phyloP scores from a whole-genome alignment of 2,797 vertebrate genomes.

The Sebastes melanostomus region DNA sequence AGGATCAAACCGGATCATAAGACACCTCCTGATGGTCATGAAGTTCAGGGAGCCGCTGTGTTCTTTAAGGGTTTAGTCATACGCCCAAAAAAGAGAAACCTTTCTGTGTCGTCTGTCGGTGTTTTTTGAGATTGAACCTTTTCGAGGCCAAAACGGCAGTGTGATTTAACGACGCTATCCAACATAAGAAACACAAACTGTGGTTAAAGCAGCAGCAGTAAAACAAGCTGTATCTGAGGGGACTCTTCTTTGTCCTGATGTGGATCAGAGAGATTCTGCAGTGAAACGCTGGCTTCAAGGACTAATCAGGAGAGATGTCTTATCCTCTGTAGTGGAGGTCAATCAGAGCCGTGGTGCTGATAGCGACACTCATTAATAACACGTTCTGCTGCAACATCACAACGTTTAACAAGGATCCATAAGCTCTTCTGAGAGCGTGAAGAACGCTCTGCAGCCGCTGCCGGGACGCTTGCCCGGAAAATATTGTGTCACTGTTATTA shows the following conservation, averaged over 20 bases:
- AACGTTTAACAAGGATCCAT: slow-evolving; percentile 48
- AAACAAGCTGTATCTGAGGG: neutral
- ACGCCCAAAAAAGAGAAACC: too few species aligned
- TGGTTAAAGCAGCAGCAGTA: neutral
- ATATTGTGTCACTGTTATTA: slow-evolving; percentile 80
- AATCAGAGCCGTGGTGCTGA: neutral
- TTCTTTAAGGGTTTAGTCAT: too few species aligned
- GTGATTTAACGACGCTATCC: neutral
- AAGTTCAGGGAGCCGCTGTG: too few species aligned
- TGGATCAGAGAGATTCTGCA: neutral
- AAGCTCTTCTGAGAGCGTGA: slow-evolving; percentile 51
- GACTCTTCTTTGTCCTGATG: neutral
- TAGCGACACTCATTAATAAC: neutral
- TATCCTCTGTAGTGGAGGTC: neutral
- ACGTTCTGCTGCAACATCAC: neutral
- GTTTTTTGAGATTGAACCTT: neutral
- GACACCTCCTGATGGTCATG: too few species aligned
- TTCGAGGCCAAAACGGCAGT: neutral
- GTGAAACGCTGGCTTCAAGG: neutral
- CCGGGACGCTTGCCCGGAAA: slow-evolving; percentile 78
- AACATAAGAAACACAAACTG: neutral
- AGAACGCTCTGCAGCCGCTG: slow-evolving; percentile 68
- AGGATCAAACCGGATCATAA: too few species aligned
- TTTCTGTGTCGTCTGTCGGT: too few species aligned
- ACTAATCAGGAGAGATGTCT: neutral